These are phyloP conservation scores for Lepidochitona cinerea DNA, from an alignment of 2,888 invertebrate species.

Conservation along the genomic window DNA sequence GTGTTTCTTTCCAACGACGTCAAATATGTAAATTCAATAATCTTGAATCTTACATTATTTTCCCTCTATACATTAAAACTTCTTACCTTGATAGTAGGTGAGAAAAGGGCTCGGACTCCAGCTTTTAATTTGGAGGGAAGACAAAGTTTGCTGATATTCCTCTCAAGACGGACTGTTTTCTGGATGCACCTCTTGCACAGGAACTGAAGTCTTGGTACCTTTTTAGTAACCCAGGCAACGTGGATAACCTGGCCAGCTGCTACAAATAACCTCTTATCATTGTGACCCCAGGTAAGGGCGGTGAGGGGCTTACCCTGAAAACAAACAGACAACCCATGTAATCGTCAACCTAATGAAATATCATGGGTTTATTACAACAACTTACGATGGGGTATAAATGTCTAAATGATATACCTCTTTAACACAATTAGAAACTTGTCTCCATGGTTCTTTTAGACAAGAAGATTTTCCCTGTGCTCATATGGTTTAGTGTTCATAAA, in stretches of 20 bases:
- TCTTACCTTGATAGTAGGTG: slow-evolving; percentile 91
- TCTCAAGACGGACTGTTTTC: slow-evolving; percentile 75
- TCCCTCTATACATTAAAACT: no score
- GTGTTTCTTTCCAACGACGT: no score
- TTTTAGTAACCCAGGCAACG: slow-evolving; percentile 92
- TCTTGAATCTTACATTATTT: no score
- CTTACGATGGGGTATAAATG: no score
- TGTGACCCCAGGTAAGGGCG: slow-evolving; percentile 98
- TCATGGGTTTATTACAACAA: no score
- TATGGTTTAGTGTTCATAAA: no score
- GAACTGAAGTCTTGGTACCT: slow-evolving; percentile 91
- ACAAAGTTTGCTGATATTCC: slow-evolving; percentile 83
- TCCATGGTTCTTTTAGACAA: no score
- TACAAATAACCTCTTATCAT: slow-evolving; percentile 94
- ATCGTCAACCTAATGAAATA: no score
- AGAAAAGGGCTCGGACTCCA: slow-evolving; percentile 59
- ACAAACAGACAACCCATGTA: background rate
- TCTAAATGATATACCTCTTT: no score
- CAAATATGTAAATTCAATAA: no score
- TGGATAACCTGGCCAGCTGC: slow-evolving; percentile 91
- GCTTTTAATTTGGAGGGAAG: slow-evolving; percentile 83
- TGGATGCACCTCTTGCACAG: slow-evolving; percentile 81
- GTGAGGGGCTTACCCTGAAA: slow-evolving; percentile 79
- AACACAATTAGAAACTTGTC: no score
- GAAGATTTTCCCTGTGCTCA: no score